Evolutionary conservation across 37 sponge, comb jelly and placozoan genomes (phyloP).

Genomic region (Mnemiopsis leidyi): DNA sequence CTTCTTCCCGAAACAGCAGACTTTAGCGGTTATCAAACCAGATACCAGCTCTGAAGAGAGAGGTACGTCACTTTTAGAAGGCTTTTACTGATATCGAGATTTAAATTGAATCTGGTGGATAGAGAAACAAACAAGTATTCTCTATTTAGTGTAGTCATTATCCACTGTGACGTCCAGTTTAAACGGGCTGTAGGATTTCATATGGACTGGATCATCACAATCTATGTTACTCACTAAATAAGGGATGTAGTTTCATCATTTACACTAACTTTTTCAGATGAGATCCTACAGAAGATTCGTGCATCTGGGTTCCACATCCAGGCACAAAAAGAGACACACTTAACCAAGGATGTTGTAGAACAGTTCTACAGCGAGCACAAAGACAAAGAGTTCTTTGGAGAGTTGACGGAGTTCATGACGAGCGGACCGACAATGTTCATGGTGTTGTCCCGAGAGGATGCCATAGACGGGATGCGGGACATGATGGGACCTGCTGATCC

Average conservation of each 20-base stretch:
- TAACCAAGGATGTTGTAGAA: slow-evolving; percentile 91
- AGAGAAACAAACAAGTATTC: no score
- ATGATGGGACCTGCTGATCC: slow-evolving; percentile 89
- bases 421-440: slow-evolving; percentile 92
- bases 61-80: no score
- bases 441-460: slow-evolving; percentile 88
- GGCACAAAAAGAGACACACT: slow-evolving; percentile 81
- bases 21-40: slow-evolving; percentile 96
- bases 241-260: no score
- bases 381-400: slow-evolving; percentile 87
- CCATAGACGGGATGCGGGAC: slow-evolving; percentile 84
- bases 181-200: no score
- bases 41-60: slow-evolving; percentile 73
- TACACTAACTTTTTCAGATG: no score
- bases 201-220: no score
- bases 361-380: slow-evolving; percentile 88
- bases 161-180: no score
- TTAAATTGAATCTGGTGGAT: no score
- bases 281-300: slow-evolving; percentile 81
- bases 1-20: slow-evolving; percentile 95
- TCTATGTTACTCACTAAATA: no score
- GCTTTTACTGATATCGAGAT: no score
- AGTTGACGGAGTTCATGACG: slow-evolving; percentile 86
- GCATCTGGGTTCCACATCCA: slow-evolving; percentile 90
- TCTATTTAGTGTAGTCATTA: no score